Percentiles rank a stretch among this genome's conserved stretches.
phyloP scores from a whole-genome alignment of 2,888 invertebrate species.

The Drosophila imparisetae region DNA sequence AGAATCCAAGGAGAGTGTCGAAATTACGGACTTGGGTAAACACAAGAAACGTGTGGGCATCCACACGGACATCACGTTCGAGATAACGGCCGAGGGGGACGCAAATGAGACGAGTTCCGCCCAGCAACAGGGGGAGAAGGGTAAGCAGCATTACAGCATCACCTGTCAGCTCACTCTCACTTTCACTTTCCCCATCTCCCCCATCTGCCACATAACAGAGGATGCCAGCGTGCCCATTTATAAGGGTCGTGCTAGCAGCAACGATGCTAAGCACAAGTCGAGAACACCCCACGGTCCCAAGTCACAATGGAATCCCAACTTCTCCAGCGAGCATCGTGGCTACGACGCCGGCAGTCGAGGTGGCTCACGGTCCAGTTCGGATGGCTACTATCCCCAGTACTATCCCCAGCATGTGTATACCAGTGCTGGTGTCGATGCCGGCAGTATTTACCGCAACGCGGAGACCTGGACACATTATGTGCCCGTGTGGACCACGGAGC shows the following conservation, averaged over 20 bases:
- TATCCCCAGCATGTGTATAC: slow-evolving; percentile 79
- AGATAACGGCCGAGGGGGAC: slow-evolving; percentile 82
- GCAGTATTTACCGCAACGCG: slow-evolving; percentile 71
- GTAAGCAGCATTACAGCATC: slow-evolving; percentile 48
- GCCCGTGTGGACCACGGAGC: slow-evolving; percentile 84
- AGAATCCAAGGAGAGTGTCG: slow-evolving; percentile 84
- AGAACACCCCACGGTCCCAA: slow-evolving; percentile 81
- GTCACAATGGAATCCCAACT: slow-evolving; percentile 82
- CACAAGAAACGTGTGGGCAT: slow-evolving; percentile 84
- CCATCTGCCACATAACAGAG: slow-evolving; percentile 57
- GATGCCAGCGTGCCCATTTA: slow-evolving; percentile 84
- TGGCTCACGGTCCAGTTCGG: slow-evolving; percentile 38
- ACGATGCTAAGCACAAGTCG: slow-evolving; percentile 69
- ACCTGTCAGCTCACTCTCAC: slow-evolving; percentile 14
- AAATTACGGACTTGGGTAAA: slow-evolving; percentile 83
- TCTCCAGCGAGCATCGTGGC: slow-evolving; percentile 75
- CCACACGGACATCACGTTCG: slow-evolving; percentile 85
- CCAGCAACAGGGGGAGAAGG: slow-evolving; percentile 81
- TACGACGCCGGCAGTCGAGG: slow-evolving; percentile 32
- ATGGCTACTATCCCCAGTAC: slow-evolving; percentile 73
- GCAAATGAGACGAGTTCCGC: slow-evolving; percentile 82
- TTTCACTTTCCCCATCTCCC: background rate
- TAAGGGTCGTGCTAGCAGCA: slow-evolving; percentile 76
- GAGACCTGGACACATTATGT: slow-evolving; percentile 84
- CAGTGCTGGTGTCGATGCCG: slow-evolving; percentile 59